phyloP scores from a whole-genome alignment of 64 coral and sea anemone species.

The Astreopora myriophthalma region DNA sequence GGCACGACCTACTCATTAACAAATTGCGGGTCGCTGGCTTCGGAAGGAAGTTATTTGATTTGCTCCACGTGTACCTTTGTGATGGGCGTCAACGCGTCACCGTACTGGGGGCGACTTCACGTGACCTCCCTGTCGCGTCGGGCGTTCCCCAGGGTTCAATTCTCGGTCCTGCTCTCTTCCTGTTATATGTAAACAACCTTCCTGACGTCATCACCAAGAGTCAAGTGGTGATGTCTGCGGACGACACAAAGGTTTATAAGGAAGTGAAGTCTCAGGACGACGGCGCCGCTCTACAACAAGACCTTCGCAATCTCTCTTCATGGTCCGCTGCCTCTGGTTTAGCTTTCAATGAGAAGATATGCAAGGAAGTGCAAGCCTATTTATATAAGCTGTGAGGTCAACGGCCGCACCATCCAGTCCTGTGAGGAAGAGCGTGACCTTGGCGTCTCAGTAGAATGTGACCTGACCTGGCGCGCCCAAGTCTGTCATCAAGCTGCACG shows the following conservation, averaged over 20 bases:
- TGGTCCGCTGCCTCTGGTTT: not conserved
- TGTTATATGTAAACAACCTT: slow-evolving; percentile 6
- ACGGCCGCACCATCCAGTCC: slow-evolving; percentile 18
- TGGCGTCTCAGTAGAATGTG: slow-evolving; percentile 36
- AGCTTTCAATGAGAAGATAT: not conserved
- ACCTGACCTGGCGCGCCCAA: slow-evolving; percentile 64
- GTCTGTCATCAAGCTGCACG: slow-evolving; percentile 68
- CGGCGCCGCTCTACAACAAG: not conserved
- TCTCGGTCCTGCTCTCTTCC: not conserved
- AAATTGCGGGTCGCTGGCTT: not conserved
- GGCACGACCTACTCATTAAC: not conserved
- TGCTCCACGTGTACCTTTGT: not conserved
- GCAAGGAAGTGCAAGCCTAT: not conserved
- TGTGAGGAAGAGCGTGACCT: slow-evolving; percentile 55
- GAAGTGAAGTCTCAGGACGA: not conserved
- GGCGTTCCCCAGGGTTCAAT: slow-evolving; percentile 27
- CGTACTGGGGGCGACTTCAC: not conserved
- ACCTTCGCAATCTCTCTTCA: not conserved
- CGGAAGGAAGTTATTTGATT: not conserved
- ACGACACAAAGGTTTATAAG: not conserved
- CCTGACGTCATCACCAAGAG: not conserved
- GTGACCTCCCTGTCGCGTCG: not conserved
- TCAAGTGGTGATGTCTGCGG: not conserved
- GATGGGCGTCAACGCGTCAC: not conserved
- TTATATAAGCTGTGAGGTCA: not conserved